Evolutionary conservation across 2,797 vertebrate genomes (phyloP), one percentile per base, ranked within the genome.

Genomic region (Pelodytes ibericus): DNA sequence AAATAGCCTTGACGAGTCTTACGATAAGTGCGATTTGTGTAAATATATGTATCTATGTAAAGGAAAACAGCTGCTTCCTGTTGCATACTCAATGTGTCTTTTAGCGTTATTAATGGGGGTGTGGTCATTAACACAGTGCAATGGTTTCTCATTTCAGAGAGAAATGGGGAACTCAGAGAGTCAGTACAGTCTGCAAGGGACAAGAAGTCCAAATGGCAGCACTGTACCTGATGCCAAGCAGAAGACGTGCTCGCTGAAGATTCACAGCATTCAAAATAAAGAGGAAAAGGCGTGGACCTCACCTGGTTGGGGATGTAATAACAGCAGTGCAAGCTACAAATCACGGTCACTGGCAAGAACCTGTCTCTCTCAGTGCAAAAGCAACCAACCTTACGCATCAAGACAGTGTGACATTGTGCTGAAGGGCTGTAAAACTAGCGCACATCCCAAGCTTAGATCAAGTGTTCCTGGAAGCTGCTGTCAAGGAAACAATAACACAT

Each of bases 91-190:
- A 44, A 3, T 44, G 9, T 44, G 7, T 8, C 39, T 26, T 66
- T 22, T 26, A 44, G n/a, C 4, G 20, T 27, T 41, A 36, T 20
- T 66, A 65, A 9, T 83, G 56, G 61, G 74, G 79, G 24, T 57
- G 62, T 36, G 47, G 62, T 27, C 53, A 63, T 66, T 75, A 36
- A 74, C 82, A 2, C 2, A 47, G 33, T 74, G 71, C 69, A 86
- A 80, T 82, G 69, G n/a, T 66, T 30, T 83, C 67, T 86, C 80
- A 51, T 81, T 87, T 84, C 91, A 92, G 89, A 91, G 81, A 76
- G 91, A 81, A 73, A 98, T 98, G 96, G 96, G 96, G 74, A 98
- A 98, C 89, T 96, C 96, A 25, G 96, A 98, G 90, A 98, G 96
- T 86, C 96, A 98, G 61, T 98, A 98, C 82, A 98, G 94, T 81